Base-by-base conservation (phyloP, 2,113 vertebrate genomes). In the Archilochus colubris region DNA sequence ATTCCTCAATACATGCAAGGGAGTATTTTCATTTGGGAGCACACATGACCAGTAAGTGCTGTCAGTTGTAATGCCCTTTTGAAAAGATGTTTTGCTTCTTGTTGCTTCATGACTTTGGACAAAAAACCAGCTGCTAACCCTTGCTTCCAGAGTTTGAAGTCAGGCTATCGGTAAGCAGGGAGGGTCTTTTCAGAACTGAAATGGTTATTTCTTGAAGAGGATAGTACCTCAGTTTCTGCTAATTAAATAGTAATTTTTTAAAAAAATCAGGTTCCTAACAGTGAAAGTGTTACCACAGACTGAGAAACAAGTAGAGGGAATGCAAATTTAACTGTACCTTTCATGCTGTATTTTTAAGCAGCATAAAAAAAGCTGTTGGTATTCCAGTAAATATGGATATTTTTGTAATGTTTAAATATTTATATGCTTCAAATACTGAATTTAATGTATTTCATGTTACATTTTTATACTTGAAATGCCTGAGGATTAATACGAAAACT, bases 21-120 rank as follows among this genome's bases (percentile, higher is more conserved):
- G 27, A 66, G 1, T 81, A 3, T 61, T 86, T 63, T 66, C 6
- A 2, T 54, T 33, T 62, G 40, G n/a, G 51, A 64, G 30, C 19
- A 14, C 28, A 9, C 0, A 0, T 89, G 82, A 25, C 30, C 30
- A 31, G 3, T 44, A 46, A n/a, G 30, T 38, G 43, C 55, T 69
- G 57, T 46, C 25, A n/a, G n/a, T 27, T 40, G 51, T 46, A 17
- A 50, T 31, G 73, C 23, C 43, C 17, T 63, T 86, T 50, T 27
- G 46, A 22, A 46, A 28, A 64, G 27, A 74, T 53, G 1, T 22
- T 6, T 18, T 1, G 0, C 43, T 74, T 15, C 16, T 28, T 18
- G 16, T 17, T 84, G 18, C 27, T 30, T 25, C 3, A 3, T 30
- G 78, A 6, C 36, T 48, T 86, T 12, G 53, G 17, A 22, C 20